Base-by-base conservation (phyloP, 1,140 invertebrate genomes). In the Calephelis nemesis region DNA sequence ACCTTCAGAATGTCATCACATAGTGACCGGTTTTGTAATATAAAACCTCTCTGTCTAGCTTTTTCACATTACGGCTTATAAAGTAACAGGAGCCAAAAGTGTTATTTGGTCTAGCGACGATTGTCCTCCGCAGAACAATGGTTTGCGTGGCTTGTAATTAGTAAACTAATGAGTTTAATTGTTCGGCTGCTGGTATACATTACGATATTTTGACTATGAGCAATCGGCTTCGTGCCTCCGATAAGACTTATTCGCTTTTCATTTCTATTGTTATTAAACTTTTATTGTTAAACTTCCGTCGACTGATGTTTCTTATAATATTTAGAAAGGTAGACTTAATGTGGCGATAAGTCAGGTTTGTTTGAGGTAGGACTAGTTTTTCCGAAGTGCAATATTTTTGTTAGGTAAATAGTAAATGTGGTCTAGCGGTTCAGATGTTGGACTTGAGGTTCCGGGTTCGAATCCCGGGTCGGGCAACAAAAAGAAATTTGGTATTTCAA, bases 91-190 rank as follows among this genome's bases (percentile, higher is more conserved):
- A 49, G 63, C n/a, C 47, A 47, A 12, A 39, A 65, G 19, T 70
- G 72, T 83, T 90, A 91, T 89, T 89, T 90, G 82, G 87, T 89
- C 88, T 91, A 89, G 85, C 78, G 69, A 74, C 84, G 82, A 86
- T 87, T 88, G 85, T 89, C 83, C 80, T 40, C 69, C 62, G 68
- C 70, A 74, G 85, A 90, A 90, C 88, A 90, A 90, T 90, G 86
- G 77, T 80, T 58, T 40, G 70, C 67, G 70, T 68, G 72, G 75
- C 60, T 80, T 63, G 74, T 76, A 76, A 90, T 90, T 88, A 88
- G 87, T 88, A 85, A 87, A 87, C 84, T 88, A 88, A 88, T 88
- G 85, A 74, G 65, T 81, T 76, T 85, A 83, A 83, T 87, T 85
- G 81, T 86, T 78, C 47, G 49, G 47, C 67, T 64, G 80, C 73